A percentile compares a stretch with the other conserved stretches of the same genome.
Conservation (phyloP, 2,113 vertebrate genomes). For the Meles meles region DNA sequence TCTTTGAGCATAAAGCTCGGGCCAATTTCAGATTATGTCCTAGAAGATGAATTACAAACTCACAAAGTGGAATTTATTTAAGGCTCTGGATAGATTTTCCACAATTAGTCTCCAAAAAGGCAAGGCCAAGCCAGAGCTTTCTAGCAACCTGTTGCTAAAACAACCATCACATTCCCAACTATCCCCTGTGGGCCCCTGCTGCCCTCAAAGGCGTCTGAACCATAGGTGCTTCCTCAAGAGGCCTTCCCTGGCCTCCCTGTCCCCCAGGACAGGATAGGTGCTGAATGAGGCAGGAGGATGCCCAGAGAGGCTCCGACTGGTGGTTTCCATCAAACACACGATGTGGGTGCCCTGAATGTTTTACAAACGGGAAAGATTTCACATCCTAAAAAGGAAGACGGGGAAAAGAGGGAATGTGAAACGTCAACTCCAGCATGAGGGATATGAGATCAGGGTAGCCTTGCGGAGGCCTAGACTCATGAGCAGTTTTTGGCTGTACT, state of each 20-base stretch:
- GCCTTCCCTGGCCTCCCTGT: not conserved
- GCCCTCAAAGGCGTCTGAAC: conserved; percentile 48
- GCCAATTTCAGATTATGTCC: not conserved
- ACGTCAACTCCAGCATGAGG: conserved; percentile 49
- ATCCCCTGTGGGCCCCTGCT: not conserved
- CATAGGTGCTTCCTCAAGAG: not conserved
- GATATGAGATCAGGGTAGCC: conserved; percentile 52
- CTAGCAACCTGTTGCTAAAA: not conserved
- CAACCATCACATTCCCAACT: not conserved
- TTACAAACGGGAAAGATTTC: conserved; percentile 12
- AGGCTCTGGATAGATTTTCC: conserved; percentile 11
- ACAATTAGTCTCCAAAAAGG: not conserved
- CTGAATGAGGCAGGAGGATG: not conserved
- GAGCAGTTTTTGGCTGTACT: not conserved
- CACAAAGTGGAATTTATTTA: not conserved
- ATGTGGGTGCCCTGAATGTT: conserved; percentile 28
- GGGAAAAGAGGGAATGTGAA: conserved; percentile 50
- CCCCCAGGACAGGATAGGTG: fast-evolving
- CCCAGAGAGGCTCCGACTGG: not conserved
- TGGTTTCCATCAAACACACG: conserved; percentile 56
- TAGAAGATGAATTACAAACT: not conserved
- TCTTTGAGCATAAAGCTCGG: not conserved
- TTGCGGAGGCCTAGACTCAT: not conserved
- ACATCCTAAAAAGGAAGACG: conserved; percentile 42
- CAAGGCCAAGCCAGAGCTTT: not conserved